Evolutionary conservation across 1,140 invertebrate genomes (phyloP).

Genomic region (Calephelis nemesis): DNA sequence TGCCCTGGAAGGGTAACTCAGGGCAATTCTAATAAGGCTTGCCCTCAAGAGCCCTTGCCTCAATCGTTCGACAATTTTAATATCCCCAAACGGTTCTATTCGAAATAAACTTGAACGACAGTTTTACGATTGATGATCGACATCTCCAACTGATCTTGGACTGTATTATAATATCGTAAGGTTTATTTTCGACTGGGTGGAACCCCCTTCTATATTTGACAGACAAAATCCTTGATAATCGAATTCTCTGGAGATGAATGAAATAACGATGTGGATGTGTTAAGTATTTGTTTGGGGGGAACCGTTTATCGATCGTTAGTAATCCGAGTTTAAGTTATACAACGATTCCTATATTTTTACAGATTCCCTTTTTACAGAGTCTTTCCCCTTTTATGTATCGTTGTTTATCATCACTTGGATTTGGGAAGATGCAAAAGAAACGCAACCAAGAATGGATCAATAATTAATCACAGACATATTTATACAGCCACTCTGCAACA

Average conservation of each 20-base stretch:
- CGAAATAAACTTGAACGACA: slow-evolving; percentile 16
- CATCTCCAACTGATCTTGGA: background rate
- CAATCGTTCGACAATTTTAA: slow-evolving; percentile 11
- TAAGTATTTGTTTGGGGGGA: slow-evolving; percentile 7
- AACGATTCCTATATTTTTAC: too few species aligned
- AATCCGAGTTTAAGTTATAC: too few species aligned
- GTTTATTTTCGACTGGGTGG: background rate
- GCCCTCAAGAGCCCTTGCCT: slow-evolving; percentile 12
- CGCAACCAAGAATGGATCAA: too few species aligned
- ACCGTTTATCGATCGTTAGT: background rate
- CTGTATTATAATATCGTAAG: background rate
- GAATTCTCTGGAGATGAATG: slow-evolving; percentile 8
- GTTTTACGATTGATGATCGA: slow-evolving; percentile 9
- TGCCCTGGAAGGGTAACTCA: background rate
- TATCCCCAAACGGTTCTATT: slow-evolving; percentile 16
- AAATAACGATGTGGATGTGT: slow-evolving; percentile 10
- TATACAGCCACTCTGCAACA: too few species aligned
- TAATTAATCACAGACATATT: too few species aligned
- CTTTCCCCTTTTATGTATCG: too few species aligned
- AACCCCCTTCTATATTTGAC: background rate
- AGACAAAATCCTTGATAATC: slow-evolving; percentile 16
- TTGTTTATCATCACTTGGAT: too few species aligned
- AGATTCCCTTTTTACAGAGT: too few species aligned
- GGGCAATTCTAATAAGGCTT: slow-evolving; percentile 6
- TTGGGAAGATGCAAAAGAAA: too few species aligned